Evolutionary conservation across 2,797 vertebrate species (phyloP), one percentile per base, ranked within the genome.

Genomic region (Girardinus metallicus): DNA sequence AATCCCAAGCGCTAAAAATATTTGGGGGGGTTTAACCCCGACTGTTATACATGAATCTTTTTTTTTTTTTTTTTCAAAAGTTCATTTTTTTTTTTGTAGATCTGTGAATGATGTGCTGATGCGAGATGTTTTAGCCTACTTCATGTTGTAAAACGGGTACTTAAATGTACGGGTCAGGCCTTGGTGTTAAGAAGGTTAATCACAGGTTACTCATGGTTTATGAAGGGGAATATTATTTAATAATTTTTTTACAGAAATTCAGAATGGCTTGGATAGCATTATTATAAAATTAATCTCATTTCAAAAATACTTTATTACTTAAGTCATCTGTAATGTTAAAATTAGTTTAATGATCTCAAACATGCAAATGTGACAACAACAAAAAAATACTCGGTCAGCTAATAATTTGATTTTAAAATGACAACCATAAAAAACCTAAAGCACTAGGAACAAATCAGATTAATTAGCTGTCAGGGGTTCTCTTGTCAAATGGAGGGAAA

Each of bases 401-500:
- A 47, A 47, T 47, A 47, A 47, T 47, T 36, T 2, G 60, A 39
- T 66, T 64, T 66, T 60, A 6, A 18, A 64, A 66, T 73, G 76
- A 74, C 47, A 85, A 34, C 16, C 29, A 46, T 41, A 16, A 11
- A 6, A 53, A 12, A 29, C 31, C 34, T 36, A 73, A 81, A 73
- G 39, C 76, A 79, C 5, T 57, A 26, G n/a, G 62, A 74, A 51
- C 18, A 75, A 79, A 80, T 64, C 36, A 70, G 83, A 75, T 75
- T 12, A 83, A 87, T 86, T 49, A 82, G 60, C 77, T 85, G 16
- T n/a, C 78, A 80, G 90, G 81, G 79, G 73, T 75, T 83, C n/a
- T n/a, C 62, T 82, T 29, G 60, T 74, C 16, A 47, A 86, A 75
- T 62, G 70, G 39, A 64, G 64, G 47, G n/a, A 15, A 66, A 21